Base-by-base conservation (phyloP, 37 sponge, comb jelly and placozoan genomes). In the Hormiphora californensis region DNA sequence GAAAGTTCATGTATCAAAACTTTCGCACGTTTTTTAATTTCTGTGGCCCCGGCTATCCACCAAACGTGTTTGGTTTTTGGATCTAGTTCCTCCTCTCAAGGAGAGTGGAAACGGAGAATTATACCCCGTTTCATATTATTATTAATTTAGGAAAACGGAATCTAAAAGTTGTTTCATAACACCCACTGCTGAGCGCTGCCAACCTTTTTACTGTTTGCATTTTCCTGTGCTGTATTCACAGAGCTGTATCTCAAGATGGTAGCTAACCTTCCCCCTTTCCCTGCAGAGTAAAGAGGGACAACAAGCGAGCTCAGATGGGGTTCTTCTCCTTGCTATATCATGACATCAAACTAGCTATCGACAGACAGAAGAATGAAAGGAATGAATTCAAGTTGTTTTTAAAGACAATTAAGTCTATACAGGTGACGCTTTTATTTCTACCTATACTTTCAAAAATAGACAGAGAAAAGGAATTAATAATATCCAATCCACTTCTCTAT, bases 351-450 rank as follows among this genome's bases (percentile, higher is more conserved):
- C 22, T 73, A 46, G 32, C 36, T 27, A 33, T 73, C 21, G 81
- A 73, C 46, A 33, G 23, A 3, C 81, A 73, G 81, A 73, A 40
- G 25, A 21, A 73, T 8, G 81, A 73, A 46, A 21, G 81, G 4
- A 43, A 73, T 41, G 81, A 73, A 46, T 73, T 73, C 25, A 43
- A 43, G 1, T 46, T 73, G 28, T 73, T 73, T 17, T 41, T 73
- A 28, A 73, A 73, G 81, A 39, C 27, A 22, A 73, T 73, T 28
- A 73, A 73, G 22, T 40, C 81, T 21, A 73, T 73, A n/a, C 81
- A 73, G 81, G 81, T 73, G 5, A 73, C 46, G n/a, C 25, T n/a
- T n/a, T n/a, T n/a, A n/a, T n/a, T n/a, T n/a, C n/a, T n/a, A n/a
- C n/a, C n/a, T n/a, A n/a, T n/a, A n/a, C n/a, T n/a, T n/a, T n/a